A percentile compares a stretch with the other conserved stretches of the same genome.
Conservation (phyloP, 2,113 vertebrate genomes). For the Oncorhynchus kisutch region DNA sequence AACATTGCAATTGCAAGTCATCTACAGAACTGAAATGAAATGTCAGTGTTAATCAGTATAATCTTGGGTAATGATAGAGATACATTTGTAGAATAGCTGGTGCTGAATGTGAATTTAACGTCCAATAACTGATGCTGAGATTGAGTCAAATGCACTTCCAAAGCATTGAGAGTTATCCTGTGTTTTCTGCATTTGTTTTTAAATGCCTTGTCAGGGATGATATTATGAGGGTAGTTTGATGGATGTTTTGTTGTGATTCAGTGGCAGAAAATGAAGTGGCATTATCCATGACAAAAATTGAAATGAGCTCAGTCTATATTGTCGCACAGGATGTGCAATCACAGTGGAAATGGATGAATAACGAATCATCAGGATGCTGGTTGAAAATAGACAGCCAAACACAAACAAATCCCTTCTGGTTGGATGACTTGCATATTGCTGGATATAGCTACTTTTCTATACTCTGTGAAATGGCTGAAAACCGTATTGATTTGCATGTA, state of each 20-base stretch:
- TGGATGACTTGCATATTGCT: constrained; percentile 25
- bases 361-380: constrained; percentile 43
- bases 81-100: constrained; percentile 44
- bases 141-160: constrained; percentile 23
- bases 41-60: constrained; percentile 60
- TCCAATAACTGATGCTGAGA: constrained; percentile 4
- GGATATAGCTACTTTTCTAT: not conserved
- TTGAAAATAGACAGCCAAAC: constrained; percentile 35
- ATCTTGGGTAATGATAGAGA: constrained; percentile 45
- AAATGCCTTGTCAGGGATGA: constrained; percentile 69
- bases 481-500: too few relatives aligned
- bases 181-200: constrained; percentile 61
- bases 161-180: constrained; percentile 33
- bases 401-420: constrained; percentile 56
- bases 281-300: constrained; percentile 68
- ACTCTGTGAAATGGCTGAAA: not conserved
- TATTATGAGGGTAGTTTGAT: constrained; percentile 62
- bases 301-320: constrained; percentile 59
- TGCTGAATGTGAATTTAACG: constrained; percentile 29
- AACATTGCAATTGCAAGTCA: constrained; percentile 33
- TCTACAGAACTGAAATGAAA: constrained; percentile 49
- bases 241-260: constrained; percentile 61
- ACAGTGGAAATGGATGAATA: constrained; percentile 51
- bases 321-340: constrained; percentile 48
- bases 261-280: constrained; percentile 64